Evolutionary conservation across 2,113 vertebrate genomes (phyloP).

Genomic region (Bos taurus): DNA sequence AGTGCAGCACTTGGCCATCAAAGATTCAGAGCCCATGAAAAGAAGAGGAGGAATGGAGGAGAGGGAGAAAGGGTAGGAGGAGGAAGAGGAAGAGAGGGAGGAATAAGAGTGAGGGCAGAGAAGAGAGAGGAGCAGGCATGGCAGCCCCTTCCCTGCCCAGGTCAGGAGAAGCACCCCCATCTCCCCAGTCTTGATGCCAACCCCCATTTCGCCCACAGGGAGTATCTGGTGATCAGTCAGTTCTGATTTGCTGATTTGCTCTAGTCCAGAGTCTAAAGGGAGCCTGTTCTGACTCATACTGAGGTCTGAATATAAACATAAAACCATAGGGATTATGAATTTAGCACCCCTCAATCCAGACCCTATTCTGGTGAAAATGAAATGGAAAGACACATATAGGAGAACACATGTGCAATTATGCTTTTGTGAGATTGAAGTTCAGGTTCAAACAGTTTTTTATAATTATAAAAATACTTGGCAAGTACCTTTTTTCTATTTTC

Average conservation of each 20-base stretch:
- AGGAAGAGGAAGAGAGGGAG: not conserved
- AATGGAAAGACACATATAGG: not conserved
- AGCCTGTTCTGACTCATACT: not conserved
- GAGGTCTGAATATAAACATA: not conserved
- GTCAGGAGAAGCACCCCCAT: not conserved
- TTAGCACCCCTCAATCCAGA: not conserved
- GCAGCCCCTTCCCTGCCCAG: not conserved
- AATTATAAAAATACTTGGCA: slow-evolving; percentile 1
- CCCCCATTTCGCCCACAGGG: not conserved
- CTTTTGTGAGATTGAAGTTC: not conserved
- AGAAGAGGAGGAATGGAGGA: too few relatives aligned
- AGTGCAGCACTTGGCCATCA: not conserved
- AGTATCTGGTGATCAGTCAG: not conserved
- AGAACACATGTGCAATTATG: not conserved
- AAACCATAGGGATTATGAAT: not conserved
- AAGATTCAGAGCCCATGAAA: not conserved
- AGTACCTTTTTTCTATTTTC: not conserved
- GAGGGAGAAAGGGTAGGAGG: not conserved
- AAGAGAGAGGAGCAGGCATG: accelerated
- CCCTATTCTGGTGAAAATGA: not conserved
- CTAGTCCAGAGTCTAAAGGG: not conserved
- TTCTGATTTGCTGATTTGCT: not conserved
- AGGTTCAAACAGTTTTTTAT: not conserved
- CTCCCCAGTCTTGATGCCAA: not conserved
- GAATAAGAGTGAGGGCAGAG: not conserved